Percentiles rank a stretch among this genome's conserved stretches.
Evolutionary conservation across 2,113 vertebrate genomes (phyloP).

Genomic region (Scolopax mira): DNA sequence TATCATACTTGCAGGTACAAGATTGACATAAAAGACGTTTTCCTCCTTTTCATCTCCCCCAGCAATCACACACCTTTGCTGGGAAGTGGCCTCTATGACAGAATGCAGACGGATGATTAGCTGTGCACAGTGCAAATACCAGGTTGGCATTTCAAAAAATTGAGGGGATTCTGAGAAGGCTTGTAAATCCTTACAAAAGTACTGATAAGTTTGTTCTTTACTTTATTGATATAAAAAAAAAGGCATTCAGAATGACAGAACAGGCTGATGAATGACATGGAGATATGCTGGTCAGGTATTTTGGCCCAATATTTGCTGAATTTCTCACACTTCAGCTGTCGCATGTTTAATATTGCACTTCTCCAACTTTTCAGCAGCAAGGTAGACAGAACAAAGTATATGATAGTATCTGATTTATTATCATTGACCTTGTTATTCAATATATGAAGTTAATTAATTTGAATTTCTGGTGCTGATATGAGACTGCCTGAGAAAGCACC

Average conservation of each 20-base stretch:
- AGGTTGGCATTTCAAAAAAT: slow-evolving; percentile 1
- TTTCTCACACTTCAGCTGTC: background rate
- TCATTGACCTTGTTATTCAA: background rate
- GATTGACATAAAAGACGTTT: background rate
- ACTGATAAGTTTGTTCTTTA: background rate
- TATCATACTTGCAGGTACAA: background rate
- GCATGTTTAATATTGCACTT: background rate
- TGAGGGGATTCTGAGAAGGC: background rate
- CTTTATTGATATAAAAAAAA: background rate
- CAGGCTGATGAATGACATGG: background rate
- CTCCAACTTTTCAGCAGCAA: background rate
- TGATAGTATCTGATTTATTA: background rate
- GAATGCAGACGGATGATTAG: background rate
- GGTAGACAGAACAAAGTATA: background rate
- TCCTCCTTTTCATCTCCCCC: background rate
- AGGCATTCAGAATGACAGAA: background rate
- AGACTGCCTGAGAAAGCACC: background rate
- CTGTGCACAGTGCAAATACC: background rate
- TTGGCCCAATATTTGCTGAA: background rate
- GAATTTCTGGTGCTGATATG: background rate
- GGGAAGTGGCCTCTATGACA: background rate
- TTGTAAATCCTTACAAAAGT: slow-evolving; percentile 10
- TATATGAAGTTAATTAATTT: background rate
- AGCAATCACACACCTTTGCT: background rate
- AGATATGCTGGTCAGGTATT: background rate